Conservation (phyloP, 2,113 vertebrate genomes). For the Oreochromis aureus region DNA sequence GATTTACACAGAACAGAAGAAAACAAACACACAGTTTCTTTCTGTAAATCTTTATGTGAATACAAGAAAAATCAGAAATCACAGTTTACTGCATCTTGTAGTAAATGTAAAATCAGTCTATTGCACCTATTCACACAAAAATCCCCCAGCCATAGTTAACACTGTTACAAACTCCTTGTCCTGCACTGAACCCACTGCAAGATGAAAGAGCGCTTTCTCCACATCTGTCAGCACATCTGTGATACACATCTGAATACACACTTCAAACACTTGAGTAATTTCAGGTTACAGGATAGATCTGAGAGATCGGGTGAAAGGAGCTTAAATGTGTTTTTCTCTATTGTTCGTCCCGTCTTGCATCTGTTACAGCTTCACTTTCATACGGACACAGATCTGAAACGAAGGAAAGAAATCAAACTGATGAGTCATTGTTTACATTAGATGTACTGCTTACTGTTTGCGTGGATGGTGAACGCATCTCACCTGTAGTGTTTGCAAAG, state of each 20-base stretch:
- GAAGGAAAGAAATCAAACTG: not conserved
- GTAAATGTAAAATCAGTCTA: not conserved
- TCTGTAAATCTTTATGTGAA: not conserved
- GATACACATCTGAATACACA: not conserved
- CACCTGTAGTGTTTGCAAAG: not conserved
- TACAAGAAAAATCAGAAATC: not conserved
- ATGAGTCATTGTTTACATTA: not conserved
- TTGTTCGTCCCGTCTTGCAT: not conserved
- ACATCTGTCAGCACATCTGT: not conserved
- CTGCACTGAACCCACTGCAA: not conserved
- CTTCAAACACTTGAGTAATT: not conserved
- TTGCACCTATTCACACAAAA: not conserved
- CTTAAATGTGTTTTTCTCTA: not conserved
- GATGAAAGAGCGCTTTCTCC: not conserved
- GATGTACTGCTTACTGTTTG: not conserved
- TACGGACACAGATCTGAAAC: constrained; percentile 43
- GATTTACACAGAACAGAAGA: too few species aligned
- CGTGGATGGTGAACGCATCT: not conserved
- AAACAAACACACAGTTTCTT: not conserved
- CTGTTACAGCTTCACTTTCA: not conserved
- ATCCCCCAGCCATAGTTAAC: not conserved
- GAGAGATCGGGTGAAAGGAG: not conserved
- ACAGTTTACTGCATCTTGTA: not conserved
- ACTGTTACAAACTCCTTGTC: not conserved
- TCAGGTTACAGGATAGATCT: not conserved